phyloP scores from a whole-genome alignment of 2,888 invertebrate species.

The Vandiemenella viatica region DNA sequence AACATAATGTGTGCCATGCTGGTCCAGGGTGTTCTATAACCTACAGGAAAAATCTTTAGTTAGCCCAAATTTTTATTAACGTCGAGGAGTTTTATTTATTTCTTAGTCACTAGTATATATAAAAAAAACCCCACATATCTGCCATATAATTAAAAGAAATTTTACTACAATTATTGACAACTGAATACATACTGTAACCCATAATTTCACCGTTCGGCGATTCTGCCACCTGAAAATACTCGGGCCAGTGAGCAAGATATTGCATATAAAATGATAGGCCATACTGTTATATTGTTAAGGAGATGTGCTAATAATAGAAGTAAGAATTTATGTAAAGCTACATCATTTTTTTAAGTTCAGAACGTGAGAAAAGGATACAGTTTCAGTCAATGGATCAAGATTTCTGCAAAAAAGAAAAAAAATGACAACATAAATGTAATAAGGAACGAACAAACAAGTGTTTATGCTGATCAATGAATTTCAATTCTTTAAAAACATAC shows the following conservation, averaged over 20 bases:
- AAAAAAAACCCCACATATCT: too few relatives aligned
- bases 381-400: slow-evolving; percentile 93
- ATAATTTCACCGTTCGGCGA: slow-evolving; percentile 91
- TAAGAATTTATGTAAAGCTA: background rate
- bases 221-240: slow-evolving; percentile 95
- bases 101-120: too few relatives aligned
- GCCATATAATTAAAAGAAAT: too few relatives aligned
- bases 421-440: background rate
- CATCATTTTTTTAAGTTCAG: background rate
- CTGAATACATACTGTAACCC: slow-evolving; percentile 89
- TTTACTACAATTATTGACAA: too few relatives aligned
- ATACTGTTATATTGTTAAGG: slow-evolving; percentile 35
- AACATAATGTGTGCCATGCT: too few relatives aligned
- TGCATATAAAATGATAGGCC: slow-evolving; percentile 92
- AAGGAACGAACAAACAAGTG: background rate
- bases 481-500: slow-evolving; percentile 30
- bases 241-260: slow-evolving; percentile 96
- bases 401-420: slow-evolving; percentile 48
- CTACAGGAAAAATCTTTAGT: too few relatives aligned
- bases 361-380: slow-evolving; percentile 38
- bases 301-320: background rate
- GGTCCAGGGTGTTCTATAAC: too few relatives aligned
- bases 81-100: too few relatives aligned
- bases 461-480: background rate
- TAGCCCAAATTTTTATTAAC: too few relatives aligned